Conservation (phyloP, 2,888 invertebrate genomes). For the Archips xylosteana region DNA sequence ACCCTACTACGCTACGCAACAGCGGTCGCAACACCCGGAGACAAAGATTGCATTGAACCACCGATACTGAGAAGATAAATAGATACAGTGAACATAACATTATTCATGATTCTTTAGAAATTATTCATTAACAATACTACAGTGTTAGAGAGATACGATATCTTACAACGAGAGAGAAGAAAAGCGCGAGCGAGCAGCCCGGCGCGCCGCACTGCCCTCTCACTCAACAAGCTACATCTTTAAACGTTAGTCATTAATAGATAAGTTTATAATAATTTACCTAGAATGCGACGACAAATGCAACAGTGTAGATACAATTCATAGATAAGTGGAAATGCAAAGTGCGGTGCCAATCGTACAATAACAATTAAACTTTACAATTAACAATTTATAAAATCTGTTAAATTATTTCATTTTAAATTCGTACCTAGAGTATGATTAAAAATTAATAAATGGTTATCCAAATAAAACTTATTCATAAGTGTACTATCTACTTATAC, state of each 20-base stretch:
- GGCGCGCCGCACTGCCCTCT: constrained; percentile 69
- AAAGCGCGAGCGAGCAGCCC: constrained; percentile 79
- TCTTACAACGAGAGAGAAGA: constrained; percentile 76
- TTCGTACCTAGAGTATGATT: constrained; percentile 27
- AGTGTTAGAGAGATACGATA: constrained; percentile 72
- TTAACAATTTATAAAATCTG: constrained; percentile 39
- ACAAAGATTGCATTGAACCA: constrained; percentile 85
- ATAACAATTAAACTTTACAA: constrained; percentile 34
- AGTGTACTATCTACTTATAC: constrained; percentile 33
- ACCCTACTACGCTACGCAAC: constrained; percentile 40
- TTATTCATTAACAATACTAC: constrained; percentile 75
- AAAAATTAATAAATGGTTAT: constrained; percentile 18
- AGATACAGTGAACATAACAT: constrained; percentile 75
- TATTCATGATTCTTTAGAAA: constrained; percentile 69
- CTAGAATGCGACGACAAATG: constrained; percentile 76
- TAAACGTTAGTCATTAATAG: constrained; percentile 63
- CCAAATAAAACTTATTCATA: constrained; percentile 27
- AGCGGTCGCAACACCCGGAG: constrained; percentile 56
- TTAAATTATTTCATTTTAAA: constrained; percentile 34
- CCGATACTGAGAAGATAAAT: constrained; percentile 69
- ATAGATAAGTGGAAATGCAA: constrained; percentile 70
- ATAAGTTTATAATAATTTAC: constrained; percentile 46
- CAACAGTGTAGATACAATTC: constrained; percentile 73
- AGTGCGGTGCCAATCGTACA: constrained; percentile 71
- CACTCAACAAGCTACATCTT: constrained; percentile 70